Conservation (phyloP, 2,113 vertebrate genomes). For the Dolichallabes microphthalmus region DNA sequence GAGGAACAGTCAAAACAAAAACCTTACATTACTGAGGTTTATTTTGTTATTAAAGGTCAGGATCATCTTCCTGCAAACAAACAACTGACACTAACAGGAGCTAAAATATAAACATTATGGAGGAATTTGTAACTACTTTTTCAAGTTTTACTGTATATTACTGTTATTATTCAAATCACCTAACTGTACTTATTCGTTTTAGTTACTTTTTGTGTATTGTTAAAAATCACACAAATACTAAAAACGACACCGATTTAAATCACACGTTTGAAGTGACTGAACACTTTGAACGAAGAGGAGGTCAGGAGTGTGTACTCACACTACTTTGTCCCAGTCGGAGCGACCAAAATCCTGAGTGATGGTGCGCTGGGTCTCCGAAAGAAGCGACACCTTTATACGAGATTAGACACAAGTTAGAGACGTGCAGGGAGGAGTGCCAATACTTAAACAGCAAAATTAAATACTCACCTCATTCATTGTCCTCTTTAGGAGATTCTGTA, state of each 20-base stretch:
- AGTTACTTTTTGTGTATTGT: neutral
- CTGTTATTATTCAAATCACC: neutral
- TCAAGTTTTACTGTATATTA: neutral
- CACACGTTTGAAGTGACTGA: too few species aligned
- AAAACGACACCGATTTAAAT: too few species aligned
- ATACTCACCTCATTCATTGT: conserved; percentile 12
- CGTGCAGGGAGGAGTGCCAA: too few species aligned
- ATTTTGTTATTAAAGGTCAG: neutral
- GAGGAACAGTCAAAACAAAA: neutral
- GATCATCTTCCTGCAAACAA: neutral
- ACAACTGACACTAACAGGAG: neutral
- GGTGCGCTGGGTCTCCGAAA: neutral
- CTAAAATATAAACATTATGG: neutral
- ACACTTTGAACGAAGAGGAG: neutral
- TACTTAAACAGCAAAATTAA: neutral
- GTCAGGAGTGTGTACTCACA: conserved; percentile 65
- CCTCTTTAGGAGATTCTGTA: conserved; percentile 8
- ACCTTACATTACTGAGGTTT: neutral
- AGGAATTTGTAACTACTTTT: neutral
- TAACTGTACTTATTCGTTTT: neutral
- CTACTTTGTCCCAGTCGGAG: conserved; percentile 61
- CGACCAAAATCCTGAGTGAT: conserved; percentile 57
- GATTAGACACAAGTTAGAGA: neutral
- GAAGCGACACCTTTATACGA: conserved; percentile 73
- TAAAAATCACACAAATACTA: too few species aligned